phyloP scores from a whole-genome alignment of 2,888 invertebrate genomes.

The Cyaniris semiargus region DNA sequence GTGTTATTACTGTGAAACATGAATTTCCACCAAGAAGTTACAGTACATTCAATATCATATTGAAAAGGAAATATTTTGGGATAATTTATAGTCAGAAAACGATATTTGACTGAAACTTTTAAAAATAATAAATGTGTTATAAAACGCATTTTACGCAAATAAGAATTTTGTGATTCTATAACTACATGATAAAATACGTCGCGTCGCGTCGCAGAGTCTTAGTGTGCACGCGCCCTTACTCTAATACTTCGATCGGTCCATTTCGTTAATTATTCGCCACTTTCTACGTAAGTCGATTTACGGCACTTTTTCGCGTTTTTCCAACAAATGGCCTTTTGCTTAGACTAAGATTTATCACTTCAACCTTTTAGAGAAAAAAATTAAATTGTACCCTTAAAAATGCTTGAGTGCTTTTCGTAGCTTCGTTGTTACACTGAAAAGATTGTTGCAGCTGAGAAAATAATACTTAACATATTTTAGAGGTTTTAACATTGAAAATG shows the following conservation, averaged over 20 bases:
- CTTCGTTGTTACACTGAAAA: not conserved
- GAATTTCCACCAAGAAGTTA: too few relatives aligned
- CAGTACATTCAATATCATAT: too few relatives aligned
- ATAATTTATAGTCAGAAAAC: too few relatives aligned
- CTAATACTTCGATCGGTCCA: conserved; percentile 79
- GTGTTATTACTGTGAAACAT: too few relatives aligned
- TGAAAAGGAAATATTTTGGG: too few relatives aligned
- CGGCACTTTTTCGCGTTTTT: conserved; percentile 60
- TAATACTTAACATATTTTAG: not conserved
- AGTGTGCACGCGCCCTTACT: conserved; percentile 44
- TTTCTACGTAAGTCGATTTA: conserved; percentile 80
- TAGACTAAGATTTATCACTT: conserved; percentile 44
- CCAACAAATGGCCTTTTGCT: conserved; percentile 53
- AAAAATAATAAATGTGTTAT: too few relatives aligned
- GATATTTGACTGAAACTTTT: too few relatives aligned
- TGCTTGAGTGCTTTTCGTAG: conserved; percentile 13
- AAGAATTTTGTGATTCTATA: too few relatives aligned
- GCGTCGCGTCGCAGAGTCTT: not conserved
- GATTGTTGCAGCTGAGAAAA: not conserved
- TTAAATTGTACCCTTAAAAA: conserved; percentile 21
- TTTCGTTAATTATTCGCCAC: conserved; percentile 81
- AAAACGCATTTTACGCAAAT: too few relatives aligned
- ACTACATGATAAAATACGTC: too few relatives aligned
- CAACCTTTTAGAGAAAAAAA: conserved; percentile 30
- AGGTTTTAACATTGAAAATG: not conserved